phyloP scores from a whole-genome alignment of 2,797 vertebrate species.

The Antrozous pallidus region DNA sequence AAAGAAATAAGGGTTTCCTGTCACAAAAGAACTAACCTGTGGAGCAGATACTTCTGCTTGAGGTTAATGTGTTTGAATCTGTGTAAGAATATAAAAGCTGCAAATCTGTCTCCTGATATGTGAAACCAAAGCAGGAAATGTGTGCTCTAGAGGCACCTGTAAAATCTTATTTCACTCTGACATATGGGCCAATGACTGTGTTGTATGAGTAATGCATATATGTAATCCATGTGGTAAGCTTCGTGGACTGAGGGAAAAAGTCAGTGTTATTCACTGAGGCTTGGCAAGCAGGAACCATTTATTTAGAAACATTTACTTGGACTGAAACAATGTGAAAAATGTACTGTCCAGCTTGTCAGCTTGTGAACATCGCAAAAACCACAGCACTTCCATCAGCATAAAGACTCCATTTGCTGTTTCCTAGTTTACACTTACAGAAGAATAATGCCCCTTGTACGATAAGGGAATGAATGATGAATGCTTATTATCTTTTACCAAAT shows the following conservation, averaged over 20 bases:
- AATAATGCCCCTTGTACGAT: background rate
- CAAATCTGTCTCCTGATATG: conserved; percentile 43
- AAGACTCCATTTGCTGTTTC: conserved; percentile 7
- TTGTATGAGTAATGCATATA: conserved; percentile 67
- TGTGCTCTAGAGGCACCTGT: conserved; percentile 64
- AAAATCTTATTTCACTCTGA: conserved; percentile 72
- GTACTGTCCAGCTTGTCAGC: conserved; percentile 65
- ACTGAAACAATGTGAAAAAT: conserved; percentile 79
- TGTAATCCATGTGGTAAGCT: conserved; percentile 71
- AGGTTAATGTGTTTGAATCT: conserved; percentile 46
- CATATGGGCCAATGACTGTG: conserved; percentile 69
- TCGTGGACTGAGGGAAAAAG: conserved; percentile 58
- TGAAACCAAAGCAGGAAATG: conserved; percentile 61
- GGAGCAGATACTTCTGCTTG: background rate
- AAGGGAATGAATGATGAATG: background rate
- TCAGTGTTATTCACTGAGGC: conserved; percentile 71
- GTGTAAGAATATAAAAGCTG: conserved; percentile 65
- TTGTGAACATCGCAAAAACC: conserved; percentile 63
- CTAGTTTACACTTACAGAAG: conserved; percentile 48
- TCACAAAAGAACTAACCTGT: background rate
- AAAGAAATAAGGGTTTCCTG: conserved; percentile 47
- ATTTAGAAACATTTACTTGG: conserved; percentile 77
- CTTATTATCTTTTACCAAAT: background rate
- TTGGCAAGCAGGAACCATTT: conserved; percentile 75
- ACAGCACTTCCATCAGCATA: conserved; percentile 47